Percentiles rank a stretch among this genome's conserved stretches.
Conservation (phyloP, 2,888 invertebrate genomes). For the Machimus rusticus region DNA sequence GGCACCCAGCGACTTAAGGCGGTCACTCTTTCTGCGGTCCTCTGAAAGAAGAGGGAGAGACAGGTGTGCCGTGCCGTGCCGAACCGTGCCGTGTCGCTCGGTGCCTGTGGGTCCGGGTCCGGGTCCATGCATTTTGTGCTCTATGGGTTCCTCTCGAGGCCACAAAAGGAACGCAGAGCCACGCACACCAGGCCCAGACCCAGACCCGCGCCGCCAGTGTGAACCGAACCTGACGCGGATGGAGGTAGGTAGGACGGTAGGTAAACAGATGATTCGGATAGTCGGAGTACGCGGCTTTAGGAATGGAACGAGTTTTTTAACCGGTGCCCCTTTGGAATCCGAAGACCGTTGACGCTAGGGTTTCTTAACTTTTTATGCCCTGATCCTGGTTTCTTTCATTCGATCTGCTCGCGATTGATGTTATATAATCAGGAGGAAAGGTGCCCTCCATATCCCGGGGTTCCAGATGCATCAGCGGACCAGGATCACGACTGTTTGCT, state of each 20-base stretch:
- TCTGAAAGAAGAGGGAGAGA: conserved; percentile 39
- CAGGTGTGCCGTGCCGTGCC: conserved; percentile 33
- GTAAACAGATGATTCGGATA: conserved; percentile 25
- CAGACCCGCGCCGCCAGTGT: no score
- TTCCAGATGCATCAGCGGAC: background rate
- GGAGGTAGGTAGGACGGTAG: background rate
- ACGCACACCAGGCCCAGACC: background rate
- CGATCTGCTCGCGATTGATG: background rate
- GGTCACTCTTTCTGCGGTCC: conserved; percentile 4
- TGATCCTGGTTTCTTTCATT: conserved; percentile 21
- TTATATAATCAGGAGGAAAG: conserved; percentile 31
- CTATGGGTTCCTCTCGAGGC: conserved; percentile 19
- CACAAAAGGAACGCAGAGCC: background rate
- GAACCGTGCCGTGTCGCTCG: background rate
- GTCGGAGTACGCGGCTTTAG: background rate
- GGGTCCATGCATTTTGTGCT: conserved; percentile 2
- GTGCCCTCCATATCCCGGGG: conserved; percentile 4
- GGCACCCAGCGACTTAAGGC: conserved; percentile 41
- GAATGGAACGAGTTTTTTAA: background rate
- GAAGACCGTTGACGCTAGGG: conserved; percentile 4
- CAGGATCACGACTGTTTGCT: conserved; percentile 5
- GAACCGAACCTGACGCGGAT: conserved; percentile 8
- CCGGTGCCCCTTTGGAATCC: background rate
- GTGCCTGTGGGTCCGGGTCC: background rate
- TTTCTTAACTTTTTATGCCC: conserved; percentile 23